Base-by-base conservation (phyloP, 1,140 invertebrate genomes). In the Bombus terrestris region DNA sequence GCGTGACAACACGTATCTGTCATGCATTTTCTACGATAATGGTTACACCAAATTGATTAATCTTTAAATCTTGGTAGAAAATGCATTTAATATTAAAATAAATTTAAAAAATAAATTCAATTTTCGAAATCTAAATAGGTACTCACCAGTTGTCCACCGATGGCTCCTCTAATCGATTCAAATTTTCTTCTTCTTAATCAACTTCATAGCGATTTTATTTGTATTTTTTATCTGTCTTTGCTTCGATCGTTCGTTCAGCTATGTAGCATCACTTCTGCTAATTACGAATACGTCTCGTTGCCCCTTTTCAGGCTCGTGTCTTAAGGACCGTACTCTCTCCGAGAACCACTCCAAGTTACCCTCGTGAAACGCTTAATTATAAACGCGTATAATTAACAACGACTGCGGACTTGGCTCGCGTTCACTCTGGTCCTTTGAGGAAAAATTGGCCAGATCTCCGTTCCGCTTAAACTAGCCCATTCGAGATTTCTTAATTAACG, bases 361-460 rank as follows among this genome's bases (percentile, higher is more conserved):
- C 41, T n/a, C 37, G 66, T 25, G 66, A 71, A 59, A 72, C 64
- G n/a, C 15, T 64, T 68, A 83, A 83, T 83, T 53, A 83, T 83
- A 66, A 82, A 75, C 57, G 81, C 57, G 41, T 75, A 66, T 75
- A 83, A 83, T 83, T 83, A 76, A 76, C 72, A 68, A 76, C 72
- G 18, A 39, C 47, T 53, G 47, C 6, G 47, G 18, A 53, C 32
- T 81, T 15, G 35, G 6, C 43, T 41, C 37, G 47, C 32, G 18
- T 73, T 59, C 4, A 28, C 10, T 15, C 57, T 1, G 25, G 10
- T 57, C 25, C 25, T 68, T 68, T 28, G 8, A 39, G 1, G 18
- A 9, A 32, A 66, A 28, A 43, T 5, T 18, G 18, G 41, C 10
- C 39, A 10, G 47, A 53, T 53, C 18, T 0, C 18, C 47, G 47